phyloP scores from a whole-genome alignment of 1,140 invertebrate species.

The Drosophila gunungcola region DNA sequence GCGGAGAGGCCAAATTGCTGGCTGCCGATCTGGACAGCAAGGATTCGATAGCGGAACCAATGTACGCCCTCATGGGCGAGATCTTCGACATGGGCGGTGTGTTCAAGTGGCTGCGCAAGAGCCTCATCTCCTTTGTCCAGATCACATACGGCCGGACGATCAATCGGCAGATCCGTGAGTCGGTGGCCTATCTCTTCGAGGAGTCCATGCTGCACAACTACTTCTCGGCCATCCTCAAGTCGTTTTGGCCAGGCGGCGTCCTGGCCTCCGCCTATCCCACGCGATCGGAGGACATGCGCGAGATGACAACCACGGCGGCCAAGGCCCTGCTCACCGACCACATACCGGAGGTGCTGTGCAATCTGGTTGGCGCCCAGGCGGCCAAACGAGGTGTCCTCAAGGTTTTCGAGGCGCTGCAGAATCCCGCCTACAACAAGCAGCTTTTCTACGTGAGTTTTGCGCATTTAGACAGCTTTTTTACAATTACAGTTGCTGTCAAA shows the following conservation, averaged over 20 bases:
- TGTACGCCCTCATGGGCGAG: slow-evolving; percentile 94
- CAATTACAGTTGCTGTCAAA: no score
- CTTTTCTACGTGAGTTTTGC: slow-evolving; percentile 93
- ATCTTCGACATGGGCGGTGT: slow-evolving; percentile 95
- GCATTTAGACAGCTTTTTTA: no score
- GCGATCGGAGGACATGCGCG: slow-evolving; percentile 90
- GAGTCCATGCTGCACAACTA: slow-evolving; percentile 96
- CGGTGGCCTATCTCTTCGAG: slow-evolving; percentile 93
- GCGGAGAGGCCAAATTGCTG: slow-evolving; percentile 84
- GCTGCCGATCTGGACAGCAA: slow-evolving; percentile 87
- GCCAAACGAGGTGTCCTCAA: slow-evolving; percentile 93
- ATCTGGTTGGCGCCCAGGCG: slow-evolving; percentile 93
- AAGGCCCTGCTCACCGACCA: slow-evolving; percentile 88
- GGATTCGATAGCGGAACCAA: slow-evolving; percentile 94
- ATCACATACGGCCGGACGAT: slow-evolving; percentile 96
- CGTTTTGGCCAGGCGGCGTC: slow-evolving; percentile 94
- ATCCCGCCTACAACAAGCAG: slow-evolving; percentile 94
- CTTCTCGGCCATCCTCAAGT: slow-evolving; percentile 92
- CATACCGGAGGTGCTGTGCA: slow-evolving; percentile 92
- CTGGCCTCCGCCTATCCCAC: slow-evolving; percentile 86
- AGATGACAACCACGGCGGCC: slow-evolving; percentile 85
- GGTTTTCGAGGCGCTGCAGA: slow-evolving; percentile 94
- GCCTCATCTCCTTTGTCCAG: slow-evolving; percentile 96
- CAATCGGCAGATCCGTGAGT: slow-evolving; percentile 95
- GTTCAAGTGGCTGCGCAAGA: slow-evolving; percentile 93